Conservation (phyloP, 2,113 vertebrate genomes). For the Nymphicus hollandicus region DNA sequence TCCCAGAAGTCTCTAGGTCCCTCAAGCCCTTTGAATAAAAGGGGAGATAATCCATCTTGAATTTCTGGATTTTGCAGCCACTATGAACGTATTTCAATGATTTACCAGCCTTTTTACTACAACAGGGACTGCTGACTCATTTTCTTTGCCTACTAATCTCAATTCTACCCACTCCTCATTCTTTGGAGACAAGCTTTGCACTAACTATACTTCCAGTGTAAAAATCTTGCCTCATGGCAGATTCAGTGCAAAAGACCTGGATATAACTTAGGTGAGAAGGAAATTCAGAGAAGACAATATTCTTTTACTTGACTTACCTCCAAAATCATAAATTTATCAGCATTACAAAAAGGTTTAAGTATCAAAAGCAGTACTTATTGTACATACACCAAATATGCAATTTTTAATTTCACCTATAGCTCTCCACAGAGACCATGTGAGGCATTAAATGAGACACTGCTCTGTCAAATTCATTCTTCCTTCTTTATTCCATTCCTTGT, state of each 20-base stretch:
- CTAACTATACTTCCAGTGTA: background rate
- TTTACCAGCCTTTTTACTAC: background rate
- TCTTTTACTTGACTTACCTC: background rate
- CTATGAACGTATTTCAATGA: background rate
- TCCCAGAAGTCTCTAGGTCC: background rate
- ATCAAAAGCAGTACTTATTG: background rate
- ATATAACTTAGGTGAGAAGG: background rate
- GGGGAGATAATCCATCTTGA: background rate
- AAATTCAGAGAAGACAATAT: background rate
- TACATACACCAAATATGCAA: rapidly evolving
- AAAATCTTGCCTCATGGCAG: background rate
- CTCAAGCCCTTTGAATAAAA: background rate
- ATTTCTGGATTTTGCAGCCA: background rate
- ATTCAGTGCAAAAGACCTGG: background rate
- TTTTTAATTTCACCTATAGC: background rate
- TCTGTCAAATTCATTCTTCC: background rate
- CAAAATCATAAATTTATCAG: background rate
- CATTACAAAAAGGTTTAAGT: background rate
- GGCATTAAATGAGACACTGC: background rate
- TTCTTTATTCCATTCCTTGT: background rate
- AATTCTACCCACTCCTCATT: background rate
- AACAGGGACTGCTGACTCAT: background rate
- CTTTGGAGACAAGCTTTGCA: background rate
- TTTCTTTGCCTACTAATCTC: background rate
- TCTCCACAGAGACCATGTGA: background rate